A percentile compares a stretch with the other conserved stretches of the same genome.
Evolutionary conservation across 92 coral and sea anemone species (phyloP).

Genomic region (Chrysogorgia sp.): DNA sequence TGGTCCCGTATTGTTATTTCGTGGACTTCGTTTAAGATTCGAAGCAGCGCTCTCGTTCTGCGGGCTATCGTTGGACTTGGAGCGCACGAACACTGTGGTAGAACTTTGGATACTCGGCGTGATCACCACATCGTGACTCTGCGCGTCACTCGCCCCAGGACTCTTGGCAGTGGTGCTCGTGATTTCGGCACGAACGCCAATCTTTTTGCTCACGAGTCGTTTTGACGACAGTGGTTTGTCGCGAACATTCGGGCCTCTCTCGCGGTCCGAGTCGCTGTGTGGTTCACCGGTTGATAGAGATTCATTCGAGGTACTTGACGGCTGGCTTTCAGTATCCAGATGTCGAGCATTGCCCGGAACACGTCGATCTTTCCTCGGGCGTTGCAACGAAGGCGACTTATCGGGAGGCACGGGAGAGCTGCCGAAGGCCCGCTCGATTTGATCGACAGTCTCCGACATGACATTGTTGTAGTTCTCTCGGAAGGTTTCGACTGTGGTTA

Average conservation of each 20-base stretch:
- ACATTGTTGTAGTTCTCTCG: slow-evolving; percentile 79
- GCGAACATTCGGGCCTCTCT: background rate
- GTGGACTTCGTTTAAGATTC: slow-evolving; percentile 17
- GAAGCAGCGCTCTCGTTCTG: slow-evolving; percentile 5
- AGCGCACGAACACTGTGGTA: slow-evolving; percentile 39
- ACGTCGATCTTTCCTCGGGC: slow-evolving; percentile 15
- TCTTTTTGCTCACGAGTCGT: slow-evolving; percentile 45
- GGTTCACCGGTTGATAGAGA: slow-evolving; percentile 31
- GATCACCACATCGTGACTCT: slow-evolving; percentile 7
- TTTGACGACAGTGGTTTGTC: slow-evolving; percentile 35
- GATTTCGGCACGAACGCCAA: slow-evolving; percentile 46
- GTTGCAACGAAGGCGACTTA: slow-evolving; percentile 22
- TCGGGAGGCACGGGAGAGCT: slow-evolving; percentile 27
- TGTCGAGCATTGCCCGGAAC: background rate
- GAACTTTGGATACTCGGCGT: slow-evolving; percentile 41
- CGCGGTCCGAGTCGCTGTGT: slow-evolving; percentile 31
- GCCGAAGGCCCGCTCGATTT: slow-evolving; percentile 94
- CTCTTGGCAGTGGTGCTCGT: slow-evolving; percentile 49
- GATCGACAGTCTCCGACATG: slow-evolving; percentile 94
- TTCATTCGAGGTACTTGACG: slow-evolving; percentile 37
- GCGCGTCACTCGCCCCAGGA: slow-evolving; percentile 39
- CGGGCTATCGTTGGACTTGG: slow-evolving; percentile 28
- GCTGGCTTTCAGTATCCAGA: slow-evolving; percentile 8
- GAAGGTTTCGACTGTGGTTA: slow-evolving; percentile 91
- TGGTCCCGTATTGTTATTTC: slow-evolving; percentile 1